These are phyloP conservation scores for Thamnaconus septentrionalis DNA, from an alignment of 2,113 vertebrate species.

Conservation along the genomic window DNA sequence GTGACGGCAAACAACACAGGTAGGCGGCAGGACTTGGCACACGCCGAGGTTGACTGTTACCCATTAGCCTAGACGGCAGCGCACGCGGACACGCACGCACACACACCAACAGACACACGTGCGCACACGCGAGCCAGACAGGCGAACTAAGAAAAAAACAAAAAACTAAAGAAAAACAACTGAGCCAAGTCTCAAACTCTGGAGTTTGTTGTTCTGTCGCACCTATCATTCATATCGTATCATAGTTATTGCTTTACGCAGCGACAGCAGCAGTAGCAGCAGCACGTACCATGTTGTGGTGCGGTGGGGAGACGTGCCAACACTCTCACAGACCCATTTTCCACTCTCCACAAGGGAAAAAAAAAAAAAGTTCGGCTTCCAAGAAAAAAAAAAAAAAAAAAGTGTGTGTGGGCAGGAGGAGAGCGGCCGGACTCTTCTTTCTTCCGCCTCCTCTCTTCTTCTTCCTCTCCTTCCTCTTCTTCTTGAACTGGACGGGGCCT, in stretches of 20 bases:
- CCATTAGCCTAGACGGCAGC: not conserved
- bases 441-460: not conserved
- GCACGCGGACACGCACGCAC: not conserved
- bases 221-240: too few relatives aligned
- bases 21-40: not conserved
- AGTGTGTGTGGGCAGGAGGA: conserved; percentile 58
- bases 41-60: not conserved
- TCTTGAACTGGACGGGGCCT: conserved; percentile 61
- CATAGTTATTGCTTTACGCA: conserved; percentile 77
- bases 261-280: too few relatives aligned
- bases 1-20: not conserved
- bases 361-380: conserved; percentile 68
- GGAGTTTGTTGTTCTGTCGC: too few relatives aligned
- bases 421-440: conserved; percentile 32
- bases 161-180: too few relatives aligned
- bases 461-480: conserved; percentile 35
- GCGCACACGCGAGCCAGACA: not conserved
- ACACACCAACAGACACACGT: not conserved
- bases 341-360: conserved; percentile 45
- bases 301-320: conserved; percentile 74
- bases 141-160: too few relatives aligned
- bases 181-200: too few relatives aligned
- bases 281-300: conserved; percentile 82
- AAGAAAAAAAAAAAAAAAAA: conserved; percentile 68
- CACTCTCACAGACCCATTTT: conserved; percentile 82